Evolutionary conservation across 2,888 invertebrate genomes (phyloP), one percentile per base, ranked within the genome.

Genomic region (Rotaria socialis): DNA sequence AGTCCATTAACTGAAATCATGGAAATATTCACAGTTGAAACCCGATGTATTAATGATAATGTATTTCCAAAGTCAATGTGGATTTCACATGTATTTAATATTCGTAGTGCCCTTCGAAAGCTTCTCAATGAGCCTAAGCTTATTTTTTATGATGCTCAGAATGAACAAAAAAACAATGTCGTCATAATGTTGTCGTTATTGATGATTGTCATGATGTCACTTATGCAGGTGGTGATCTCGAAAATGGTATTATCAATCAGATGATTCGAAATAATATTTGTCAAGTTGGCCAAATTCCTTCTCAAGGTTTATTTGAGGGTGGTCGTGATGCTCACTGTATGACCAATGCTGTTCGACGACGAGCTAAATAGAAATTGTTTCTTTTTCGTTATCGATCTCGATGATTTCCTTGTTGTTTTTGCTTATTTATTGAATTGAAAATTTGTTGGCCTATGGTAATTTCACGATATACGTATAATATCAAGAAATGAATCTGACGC

Each of bases 261-360:
- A 80, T 80, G 80, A 80, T 10, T 11, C 11, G n/a, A 0, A 43
- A 80, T 47, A 24, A 43, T n/a, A 4, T 1, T 0, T 80, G 80
- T n/a, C 43, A 11, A 4, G 80, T 80, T 19, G 22, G 22, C 0
- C 3, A 0, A 24, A 14, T 80, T 24, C 80, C 80, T 11, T 4
- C 8, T 80, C 8, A 43, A 43, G 80, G 80, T 14, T 14, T 80
- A n/a, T 47, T 6, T 24, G 80, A 80, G 35, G 80, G 80, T 47
- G 80, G 47, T 80, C 47, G 80, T 10, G 80, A 47, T 80, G 80
- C 35, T 6, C 67, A 67, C 7, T 67, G 67, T 67, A 67, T 67
- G 67, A 67, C 67, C 16, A 67, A 67, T 41, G 67, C 41, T 16
- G 6, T 67, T 35, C 67, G 67, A 41, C 67, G 67, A 19, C 16